phyloP scores from a whole-genome alignment of 2,797 vertebrate species.

The Poeciliopsis turneri region DNA sequence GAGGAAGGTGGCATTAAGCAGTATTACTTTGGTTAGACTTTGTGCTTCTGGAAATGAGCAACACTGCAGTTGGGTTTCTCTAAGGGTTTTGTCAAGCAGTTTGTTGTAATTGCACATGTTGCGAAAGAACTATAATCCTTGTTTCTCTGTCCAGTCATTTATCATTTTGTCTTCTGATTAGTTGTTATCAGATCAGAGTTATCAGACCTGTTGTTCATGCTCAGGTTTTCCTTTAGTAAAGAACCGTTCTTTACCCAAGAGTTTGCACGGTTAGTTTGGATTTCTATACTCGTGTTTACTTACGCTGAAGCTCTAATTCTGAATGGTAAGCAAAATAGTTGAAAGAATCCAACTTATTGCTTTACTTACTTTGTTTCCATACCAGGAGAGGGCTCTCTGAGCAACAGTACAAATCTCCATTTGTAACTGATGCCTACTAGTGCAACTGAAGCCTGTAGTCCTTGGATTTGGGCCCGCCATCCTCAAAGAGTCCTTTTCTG shows the following conservation, averaged over 20 bases:
- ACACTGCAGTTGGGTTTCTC: background rate
- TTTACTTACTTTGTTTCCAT: background rate
- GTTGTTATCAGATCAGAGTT: background rate
- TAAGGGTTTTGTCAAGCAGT: background rate
- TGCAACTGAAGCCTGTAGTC: slow-evolving; percentile 21
- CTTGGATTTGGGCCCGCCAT: slow-evolving; percentile 30
- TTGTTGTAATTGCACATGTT: background rate
- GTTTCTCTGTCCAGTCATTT: background rate
- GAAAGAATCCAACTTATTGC: background rate
- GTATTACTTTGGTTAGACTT: background rate
- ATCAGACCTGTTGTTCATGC: slow-evolving; percentile 10
- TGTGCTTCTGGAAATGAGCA: background rate
- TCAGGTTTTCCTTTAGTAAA: slow-evolving; percentile 24
- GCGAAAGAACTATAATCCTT: background rate
- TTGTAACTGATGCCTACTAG: slow-evolving; percentile 19
- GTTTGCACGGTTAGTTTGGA: background rate
- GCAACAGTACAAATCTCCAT: slow-evolving; percentile 2
- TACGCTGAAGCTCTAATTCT: background rate
- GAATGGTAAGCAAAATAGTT: too few species aligned
- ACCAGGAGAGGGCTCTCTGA: background rate
- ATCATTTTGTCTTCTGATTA: background rate
- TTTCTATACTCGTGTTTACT: background rate
- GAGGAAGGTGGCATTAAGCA: background rate
- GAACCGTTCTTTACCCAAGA: background rate
- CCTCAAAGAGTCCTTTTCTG: slow-evolving; percentile 22